Base-by-base conservation (phyloP, 2,113 vertebrate genomes). In the Raphicerus campestris region DNA sequence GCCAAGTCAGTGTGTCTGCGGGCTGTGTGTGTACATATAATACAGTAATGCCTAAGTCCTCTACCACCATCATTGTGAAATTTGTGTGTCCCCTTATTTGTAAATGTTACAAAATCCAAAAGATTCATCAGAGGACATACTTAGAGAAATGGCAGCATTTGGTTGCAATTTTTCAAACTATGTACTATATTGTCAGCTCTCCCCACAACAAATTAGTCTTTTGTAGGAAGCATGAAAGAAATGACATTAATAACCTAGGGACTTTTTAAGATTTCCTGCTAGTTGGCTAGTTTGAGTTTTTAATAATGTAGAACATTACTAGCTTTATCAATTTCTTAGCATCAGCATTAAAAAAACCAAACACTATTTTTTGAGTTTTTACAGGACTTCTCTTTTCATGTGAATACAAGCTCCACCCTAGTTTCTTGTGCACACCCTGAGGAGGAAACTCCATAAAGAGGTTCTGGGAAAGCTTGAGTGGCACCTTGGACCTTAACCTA, bases 21-120 rank as follows among this genome's bases (percentile, higher is more conserved):
- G 9, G 8, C 83, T 42, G 22, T 3, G 13, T 1, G 11, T 35
- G 1, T 0, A 5, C 15, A 1, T 15, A 5, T 2, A 3, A 32
- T 2, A 8, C 5, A 1, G 7, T 0, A 5, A 20, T 0, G 10
- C 0, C 0, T 3, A 2, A 7, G 24, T 1, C 9, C 47, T 2
- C 1, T 0, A 0, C 9, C 3, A 5, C 2, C 20, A 1, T 0
- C 2, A 0, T 0, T 24, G 26, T 19, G 10, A 17, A 26, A 11
- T 15, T 9, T 35, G 35, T 32, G 13, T 0, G 6, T 39, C 49
- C 24, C 7, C 2, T 39, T 24, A 28, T 24, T 35, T 77, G n/a
- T 10, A n/a, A 81, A 6, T n/a, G 11, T 77, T 53, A 30, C 35
- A 17, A 7, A n/a, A 35, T 15, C 20, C 53, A 42, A 49, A 53